Evolutionary conservation across 1,140 invertebrate species (phyloP).

Genomic region (Apolygus lucorum): DNA sequence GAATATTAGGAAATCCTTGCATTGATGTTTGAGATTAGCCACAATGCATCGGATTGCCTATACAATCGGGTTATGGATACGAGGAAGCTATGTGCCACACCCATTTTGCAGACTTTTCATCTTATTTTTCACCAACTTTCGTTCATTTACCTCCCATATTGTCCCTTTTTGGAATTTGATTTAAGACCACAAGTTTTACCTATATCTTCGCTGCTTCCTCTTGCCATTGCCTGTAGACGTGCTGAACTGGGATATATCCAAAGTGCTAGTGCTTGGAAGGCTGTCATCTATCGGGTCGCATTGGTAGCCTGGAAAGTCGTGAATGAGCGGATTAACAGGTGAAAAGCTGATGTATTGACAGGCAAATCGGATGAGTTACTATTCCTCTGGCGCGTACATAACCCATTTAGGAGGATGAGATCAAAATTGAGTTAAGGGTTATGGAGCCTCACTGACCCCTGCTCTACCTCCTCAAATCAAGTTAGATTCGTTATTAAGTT

Average conservation of each 20-base stretch:
- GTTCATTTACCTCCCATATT: background rate
- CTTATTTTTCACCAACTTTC: too few species aligned
- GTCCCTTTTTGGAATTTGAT: background rate
- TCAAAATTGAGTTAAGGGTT: background rate
- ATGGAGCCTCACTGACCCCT: background rate
- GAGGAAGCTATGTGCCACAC: too few species aligned
- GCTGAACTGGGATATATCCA: slow-evolving; percentile 15
- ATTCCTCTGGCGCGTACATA: background rate
- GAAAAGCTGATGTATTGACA: background rate
- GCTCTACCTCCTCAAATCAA: slow-evolving; percentile 13
- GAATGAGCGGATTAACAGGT: background rate
- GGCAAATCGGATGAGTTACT: background rate
- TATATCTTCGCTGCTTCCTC: slow-evolving; percentile 36
- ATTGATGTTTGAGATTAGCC: too few species aligned
- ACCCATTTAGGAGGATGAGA: background rate
- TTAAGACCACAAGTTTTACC: slow-evolving; percentile 23
- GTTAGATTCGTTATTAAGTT: slow-evolving; percentile 27
- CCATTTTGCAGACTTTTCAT: too few species aligned
- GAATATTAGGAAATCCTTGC: too few species aligned
- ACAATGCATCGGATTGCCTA: too few species aligned
- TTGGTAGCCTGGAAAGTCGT: slow-evolving; percentile 12
- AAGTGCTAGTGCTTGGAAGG: background rate
- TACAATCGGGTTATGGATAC: too few species aligned
- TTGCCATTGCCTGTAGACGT: slow-evolving; percentile 28
- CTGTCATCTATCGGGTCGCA: slow-evolving; percentile 15